Conservation (phyloP, 2,113 vertebrate genomes). For the Pyrgilauda ruficollis region DNA sequence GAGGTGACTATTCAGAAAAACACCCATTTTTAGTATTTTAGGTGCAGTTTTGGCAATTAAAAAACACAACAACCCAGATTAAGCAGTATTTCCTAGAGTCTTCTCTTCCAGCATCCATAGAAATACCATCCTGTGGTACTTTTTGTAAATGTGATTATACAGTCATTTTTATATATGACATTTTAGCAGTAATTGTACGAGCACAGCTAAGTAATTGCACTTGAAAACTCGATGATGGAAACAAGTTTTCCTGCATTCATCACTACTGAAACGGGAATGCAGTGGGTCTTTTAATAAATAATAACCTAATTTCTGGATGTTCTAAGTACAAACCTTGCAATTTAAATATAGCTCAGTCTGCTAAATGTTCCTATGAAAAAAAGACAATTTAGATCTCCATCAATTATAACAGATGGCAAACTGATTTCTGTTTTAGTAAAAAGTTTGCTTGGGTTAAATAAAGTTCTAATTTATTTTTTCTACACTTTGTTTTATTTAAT, state of each 20-base stretch:
- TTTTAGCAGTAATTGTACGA: not conserved
- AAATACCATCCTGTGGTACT: not conserved
- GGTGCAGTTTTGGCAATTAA: not conserved
- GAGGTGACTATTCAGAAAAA: not conserved
- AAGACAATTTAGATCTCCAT: not conserved
- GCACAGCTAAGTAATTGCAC: not conserved
- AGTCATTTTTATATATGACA: not conserved
- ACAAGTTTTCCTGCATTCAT: constrained; percentile 13
- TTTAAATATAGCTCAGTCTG: not conserved
- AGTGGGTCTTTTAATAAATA: constrained; percentile 24
- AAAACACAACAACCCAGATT: not conserved
- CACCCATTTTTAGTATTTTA: not conserved
- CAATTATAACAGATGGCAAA: not conserved
- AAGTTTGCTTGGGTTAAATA: constrained; percentile 10
- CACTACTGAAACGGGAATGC: not conserved
- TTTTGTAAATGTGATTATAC: not conserved
- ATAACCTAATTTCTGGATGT: constrained; percentile 22
- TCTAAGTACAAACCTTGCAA: not conserved
- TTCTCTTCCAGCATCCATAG: not conserved
- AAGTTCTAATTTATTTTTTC: not conserved
- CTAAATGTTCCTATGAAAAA: not conserved
- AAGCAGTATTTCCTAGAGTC: not conserved
- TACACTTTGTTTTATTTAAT: constrained; percentile 14
- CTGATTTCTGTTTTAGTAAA: not conserved
- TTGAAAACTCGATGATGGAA: constrained; percentile 28